Percentiles rank a stretch among this genome's conserved stretches.
phyloP scores from a whole-genome alignment of 2,113 vertebrate species.

The Melanerpes formicivorus region DNA sequence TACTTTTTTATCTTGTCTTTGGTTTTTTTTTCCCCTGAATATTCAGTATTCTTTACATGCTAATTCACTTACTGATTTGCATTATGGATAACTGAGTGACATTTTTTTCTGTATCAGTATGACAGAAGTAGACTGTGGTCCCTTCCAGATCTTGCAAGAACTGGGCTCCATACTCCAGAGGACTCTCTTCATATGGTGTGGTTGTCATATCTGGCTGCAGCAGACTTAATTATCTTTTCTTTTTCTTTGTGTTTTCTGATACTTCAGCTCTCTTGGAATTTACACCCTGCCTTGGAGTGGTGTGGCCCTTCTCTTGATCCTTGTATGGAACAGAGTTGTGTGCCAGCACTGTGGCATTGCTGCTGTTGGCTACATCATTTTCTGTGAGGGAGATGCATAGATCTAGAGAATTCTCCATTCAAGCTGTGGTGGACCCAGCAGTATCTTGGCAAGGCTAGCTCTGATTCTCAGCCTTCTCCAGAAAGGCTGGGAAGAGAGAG shows the following conservation, averaged over 20 bases:
- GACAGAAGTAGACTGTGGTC: neutral
- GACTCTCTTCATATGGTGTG: rapidly evolving
- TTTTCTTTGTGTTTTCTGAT: neutral
- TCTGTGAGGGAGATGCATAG: neutral
- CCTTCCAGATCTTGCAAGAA: neutral
- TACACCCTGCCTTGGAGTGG: neutral
- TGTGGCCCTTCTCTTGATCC: neutral
- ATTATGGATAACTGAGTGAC: neutral
- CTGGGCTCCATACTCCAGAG: neutral
- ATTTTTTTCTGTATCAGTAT: neutral
- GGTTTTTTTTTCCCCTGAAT: too few relatives aligned
- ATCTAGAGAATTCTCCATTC: neutral
- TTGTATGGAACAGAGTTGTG: neutral
- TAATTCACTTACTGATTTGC: neutral
- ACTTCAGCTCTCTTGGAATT: neutral
- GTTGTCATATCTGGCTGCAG: neutral
- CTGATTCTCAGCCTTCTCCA: neutral
- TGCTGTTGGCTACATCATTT: rapidly evolving
- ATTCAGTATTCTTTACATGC: neutral
- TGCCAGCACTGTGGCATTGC: neutral
- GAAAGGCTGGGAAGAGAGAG: neutral
- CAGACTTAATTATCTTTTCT: neutral
- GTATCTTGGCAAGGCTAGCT: neutral
- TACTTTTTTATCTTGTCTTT: neutral
- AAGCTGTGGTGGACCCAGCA: neutral